phyloP scores from a whole-genome alignment of 2,888 invertebrate genomes.

The Branchellion lobata region DNA sequence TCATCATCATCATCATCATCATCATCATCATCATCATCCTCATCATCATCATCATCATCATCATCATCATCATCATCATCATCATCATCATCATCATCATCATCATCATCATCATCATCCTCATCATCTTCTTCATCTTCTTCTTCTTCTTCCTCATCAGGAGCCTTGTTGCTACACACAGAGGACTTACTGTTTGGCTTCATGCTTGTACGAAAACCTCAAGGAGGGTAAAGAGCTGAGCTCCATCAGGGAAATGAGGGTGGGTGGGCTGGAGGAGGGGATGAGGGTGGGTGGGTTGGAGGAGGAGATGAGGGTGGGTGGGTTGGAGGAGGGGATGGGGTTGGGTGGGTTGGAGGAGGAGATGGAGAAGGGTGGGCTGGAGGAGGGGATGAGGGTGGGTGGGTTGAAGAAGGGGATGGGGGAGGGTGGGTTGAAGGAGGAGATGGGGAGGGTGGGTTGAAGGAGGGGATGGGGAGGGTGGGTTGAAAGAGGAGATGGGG shows the following conservation, averaged over 20 bases:
- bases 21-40: constrained; percentile 12
- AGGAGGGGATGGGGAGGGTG: no score
- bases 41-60: constrained; percentile 42
- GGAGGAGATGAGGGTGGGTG: no score
- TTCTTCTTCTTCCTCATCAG: constrained; percentile 74
- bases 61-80: constrained; percentile 41
- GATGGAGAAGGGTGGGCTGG: no score
- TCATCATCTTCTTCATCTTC: constrained; percentile 66
- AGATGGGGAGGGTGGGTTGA: no score
- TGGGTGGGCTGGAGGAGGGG: neutral
- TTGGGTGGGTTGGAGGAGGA: no score
- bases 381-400: no score
- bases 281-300: no score
- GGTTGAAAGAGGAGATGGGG: no score
- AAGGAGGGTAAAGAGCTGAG: neutral
- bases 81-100: constrained; percentile 56
- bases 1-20: no score
- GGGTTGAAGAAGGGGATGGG: no score
- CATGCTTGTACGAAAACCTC: constrained; percentile 8
- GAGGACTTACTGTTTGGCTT: constrained; percentile 11
- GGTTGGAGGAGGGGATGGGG: no score
- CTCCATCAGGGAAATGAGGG: constrained; percentile 5
- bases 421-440: no score
- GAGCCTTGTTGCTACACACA: constrained; percentile 26
- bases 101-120: constrained; percentile 79